Percentiles rank a stretch among this genome's conserved stretches.
Conservation (phyloP, 2,888 invertebrate species). For the Cephus runcator region DNA sequence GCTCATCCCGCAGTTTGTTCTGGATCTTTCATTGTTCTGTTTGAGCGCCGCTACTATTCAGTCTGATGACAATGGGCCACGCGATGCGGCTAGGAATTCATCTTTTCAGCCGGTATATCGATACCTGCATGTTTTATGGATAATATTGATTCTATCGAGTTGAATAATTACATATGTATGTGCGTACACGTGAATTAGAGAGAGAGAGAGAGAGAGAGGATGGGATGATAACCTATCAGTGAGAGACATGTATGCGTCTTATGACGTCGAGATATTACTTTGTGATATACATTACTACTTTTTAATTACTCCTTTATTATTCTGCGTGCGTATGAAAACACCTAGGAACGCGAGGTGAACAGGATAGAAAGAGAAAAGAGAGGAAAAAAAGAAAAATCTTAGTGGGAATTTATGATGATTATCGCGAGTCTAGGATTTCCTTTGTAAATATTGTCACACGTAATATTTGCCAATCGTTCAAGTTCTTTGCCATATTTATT, state of each 20-base stretch:
- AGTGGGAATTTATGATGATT: background rate
- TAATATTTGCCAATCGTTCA: background rate
- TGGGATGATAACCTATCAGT: too few species aligned
- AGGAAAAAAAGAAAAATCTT: too few species aligned
- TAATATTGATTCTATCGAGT: background rate
- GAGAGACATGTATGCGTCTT: too few species aligned
- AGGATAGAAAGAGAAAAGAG: too few species aligned
- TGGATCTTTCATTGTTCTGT: background rate
- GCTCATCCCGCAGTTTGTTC: background rate
- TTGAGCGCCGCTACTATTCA: background rate
- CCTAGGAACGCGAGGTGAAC: too few species aligned
- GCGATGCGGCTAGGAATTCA: background rate
- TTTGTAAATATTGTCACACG: background rate
- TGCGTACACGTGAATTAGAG: background rate
- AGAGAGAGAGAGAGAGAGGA: background rate
- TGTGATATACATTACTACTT: too few species aligned
- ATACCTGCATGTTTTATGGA: background rate
- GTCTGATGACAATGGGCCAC: background rate
- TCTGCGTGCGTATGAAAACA: too few species aligned
- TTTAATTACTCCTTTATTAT: too few species aligned
- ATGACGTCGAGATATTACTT: too few species aligned
- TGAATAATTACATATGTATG: background rate
- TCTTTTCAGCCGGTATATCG: background rate
- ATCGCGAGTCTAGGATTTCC: background rate
- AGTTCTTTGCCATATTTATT: background rate